Base-by-base conservation (phyloP, 37 sponge, comb jelly and placozoan species). In the Theonella swinhoei region DNA sequence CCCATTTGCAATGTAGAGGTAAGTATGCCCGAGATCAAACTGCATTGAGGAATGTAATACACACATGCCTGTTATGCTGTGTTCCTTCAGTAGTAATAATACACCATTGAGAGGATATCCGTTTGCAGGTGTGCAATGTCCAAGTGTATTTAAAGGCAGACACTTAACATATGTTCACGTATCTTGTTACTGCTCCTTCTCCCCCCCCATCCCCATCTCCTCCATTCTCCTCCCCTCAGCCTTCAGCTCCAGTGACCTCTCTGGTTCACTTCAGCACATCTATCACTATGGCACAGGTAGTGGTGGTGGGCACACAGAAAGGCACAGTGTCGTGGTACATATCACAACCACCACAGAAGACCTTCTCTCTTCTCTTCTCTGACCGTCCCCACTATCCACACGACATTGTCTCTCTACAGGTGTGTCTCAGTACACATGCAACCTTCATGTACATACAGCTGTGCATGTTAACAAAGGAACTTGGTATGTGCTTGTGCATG, bases 261-360 rank as follows among this genome's bases (percentile, higher is more conserved):
- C 80, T 89, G 9, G 58, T 89, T 43, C 89, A 89, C 80, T 89
- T 89, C 69, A 72, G 25, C 23, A 83, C 89, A 11, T 83, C 84
- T 59, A 74, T 83, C 30, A 74, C 43, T 11, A 40, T 66, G 71
- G 83, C 88, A 0, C 88, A 91, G 70, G 85, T 88, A 31, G 82
- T 92, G 43, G 88, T 88, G 59, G 70, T 75, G 14, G 92, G 92
- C 20, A 84, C 62, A 1, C 8, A 25, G 73, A 43, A 14, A 4
- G 92, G 92, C 9, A 20, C 38, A 25, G 63, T 92, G 40, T 70
- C 88, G 61, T 92, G 92, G 92, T 84, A 81, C 73, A 84, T 92
- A 22, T 35, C 81, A 8, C 81, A 80, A 43, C 85, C 89, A 0
- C 88, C 83, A 0, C 88, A 88, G 82, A 91, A 91, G 70, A 88